Evolutionary conservation across 1,140 invertebrate genomes (phyloP).

Genomic region (Pseudoatta argentina): DNA sequence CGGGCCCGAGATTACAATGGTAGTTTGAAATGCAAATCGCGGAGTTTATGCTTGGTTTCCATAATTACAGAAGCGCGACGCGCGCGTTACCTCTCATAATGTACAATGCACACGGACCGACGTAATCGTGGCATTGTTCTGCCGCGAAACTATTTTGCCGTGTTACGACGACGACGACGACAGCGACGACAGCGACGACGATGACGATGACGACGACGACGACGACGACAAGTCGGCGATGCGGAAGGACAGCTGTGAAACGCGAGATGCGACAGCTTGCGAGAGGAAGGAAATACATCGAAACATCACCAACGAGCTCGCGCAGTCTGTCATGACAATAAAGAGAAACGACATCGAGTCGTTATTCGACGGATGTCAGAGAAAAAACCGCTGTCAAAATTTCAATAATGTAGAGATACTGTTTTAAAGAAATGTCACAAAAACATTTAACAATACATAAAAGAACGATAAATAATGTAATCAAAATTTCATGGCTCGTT

Average conservation of each 20-base stretch:
- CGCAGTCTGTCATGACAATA: background rate
- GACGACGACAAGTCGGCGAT: constrained; percentile 39
- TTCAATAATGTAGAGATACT: background rate
- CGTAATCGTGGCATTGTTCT: constrained; percentile 68
- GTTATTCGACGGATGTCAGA: constrained; percentile 6
- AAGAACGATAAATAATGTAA: background rate
- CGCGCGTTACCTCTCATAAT: constrained; percentile 65
- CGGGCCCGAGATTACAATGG: constrained; percentile 63
- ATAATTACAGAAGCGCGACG: constrained; percentile 69
- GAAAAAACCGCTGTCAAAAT: constrained; percentile 19
- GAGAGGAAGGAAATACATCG: constrained; percentile 42
- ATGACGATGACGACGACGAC: background rate
- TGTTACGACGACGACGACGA: constrained; percentile 22
- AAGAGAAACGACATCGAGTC: constrained; percentile 31
- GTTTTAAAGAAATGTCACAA: background rate
- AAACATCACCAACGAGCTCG: constrained; percentile 30
- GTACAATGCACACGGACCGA: constrained; percentile 59
- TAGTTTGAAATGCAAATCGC: constrained; percentile 73
- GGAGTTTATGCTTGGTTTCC: constrained; percentile 68
- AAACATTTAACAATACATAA: background rate
- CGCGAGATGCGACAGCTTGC: constrained; percentile 45
- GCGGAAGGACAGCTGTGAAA: constrained; percentile 46
- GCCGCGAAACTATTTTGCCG: constrained; percentile 66
- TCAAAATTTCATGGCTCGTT: too few species aligned
- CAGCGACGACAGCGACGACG: background rate